Conservation (phyloP, 2,888 invertebrate genomes). For the Fragum whitleyi region DNA sequence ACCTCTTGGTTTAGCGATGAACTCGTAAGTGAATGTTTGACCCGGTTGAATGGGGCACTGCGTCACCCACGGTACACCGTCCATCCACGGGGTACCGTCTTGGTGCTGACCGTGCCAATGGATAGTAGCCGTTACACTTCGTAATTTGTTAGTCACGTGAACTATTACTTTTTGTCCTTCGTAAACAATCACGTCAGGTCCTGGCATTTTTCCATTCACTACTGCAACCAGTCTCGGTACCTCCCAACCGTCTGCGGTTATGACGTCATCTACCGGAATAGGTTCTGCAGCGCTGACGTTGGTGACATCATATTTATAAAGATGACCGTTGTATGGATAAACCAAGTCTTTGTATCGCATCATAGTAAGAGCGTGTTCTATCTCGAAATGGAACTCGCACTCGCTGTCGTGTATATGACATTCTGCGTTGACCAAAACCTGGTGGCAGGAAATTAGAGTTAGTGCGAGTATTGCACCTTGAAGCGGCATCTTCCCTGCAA, state of each 20-base stretch:
- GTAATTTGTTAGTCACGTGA: conserved; percentile 76
- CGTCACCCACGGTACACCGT: conserved; percentile 76
- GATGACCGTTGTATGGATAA: conserved; percentile 62
- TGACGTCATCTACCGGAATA: conserved; percentile 68
- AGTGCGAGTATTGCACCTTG: neutral
- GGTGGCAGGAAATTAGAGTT: neutral
- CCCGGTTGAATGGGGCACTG: conserved; percentile 81
- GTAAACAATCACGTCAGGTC: conserved; percentile 78
- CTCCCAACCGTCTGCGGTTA: conserved; percentile 76
- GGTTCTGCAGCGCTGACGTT: conserved; percentile 60
- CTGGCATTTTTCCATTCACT: conserved; percentile 77
- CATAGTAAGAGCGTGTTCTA: conserved; percentile 71
- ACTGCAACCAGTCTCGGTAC: conserved; percentile 69
- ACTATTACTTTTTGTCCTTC: conserved; percentile 75
- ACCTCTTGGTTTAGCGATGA: conserved; percentile 70
- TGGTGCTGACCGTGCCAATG: conserved; percentile 83
- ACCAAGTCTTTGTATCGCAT: conserved; percentile 65
- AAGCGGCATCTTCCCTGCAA: neutral
- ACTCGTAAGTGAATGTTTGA: conserved; percentile 79
- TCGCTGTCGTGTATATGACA: conserved; percentile 53
- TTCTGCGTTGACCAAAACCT: conserved; percentile 5
- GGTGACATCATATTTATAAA: conserved; percentile 70
- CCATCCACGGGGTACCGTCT: conserved; percentile 75
- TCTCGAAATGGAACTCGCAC: conserved; percentile 65
- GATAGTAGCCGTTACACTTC: conserved; percentile 69